Evolutionary conservation across 2,113 vertebrate genomes (phyloP).

Genomic region (Triplophysa siluroides): DNA sequence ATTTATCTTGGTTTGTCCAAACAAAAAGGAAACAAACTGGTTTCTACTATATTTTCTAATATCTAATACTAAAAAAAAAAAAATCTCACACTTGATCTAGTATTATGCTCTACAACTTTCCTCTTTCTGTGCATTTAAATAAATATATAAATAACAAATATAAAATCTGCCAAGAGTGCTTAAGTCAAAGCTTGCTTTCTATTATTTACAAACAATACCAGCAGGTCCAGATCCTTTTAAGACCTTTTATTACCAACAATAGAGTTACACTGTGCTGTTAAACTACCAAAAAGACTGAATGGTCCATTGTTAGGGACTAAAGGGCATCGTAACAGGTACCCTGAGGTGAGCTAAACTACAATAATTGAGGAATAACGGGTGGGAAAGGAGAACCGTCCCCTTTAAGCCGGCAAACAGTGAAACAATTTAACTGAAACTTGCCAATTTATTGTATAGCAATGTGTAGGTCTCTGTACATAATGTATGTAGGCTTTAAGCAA

Average conservation of each 20-base stretch:
- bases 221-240: conserved; percentile 16
- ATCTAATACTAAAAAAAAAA: not conserved
- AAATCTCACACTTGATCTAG: not conserved
- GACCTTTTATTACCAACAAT: conserved; percentile 7
- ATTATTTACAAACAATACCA: not conserved
- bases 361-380: not conserved
- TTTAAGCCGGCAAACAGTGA: too few species aligned
- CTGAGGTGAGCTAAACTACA: not conserved
- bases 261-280: not conserved
- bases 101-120: not conserved
- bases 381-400: not conserved
- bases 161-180: too few species aligned
- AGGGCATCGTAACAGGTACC: conserved; percentile 16
- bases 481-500: too few species aligned
- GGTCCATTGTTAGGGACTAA: conserved; percentile 10
- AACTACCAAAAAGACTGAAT: conserved; percentile 23
- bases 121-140: not conserved
- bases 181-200: too few species aligned
- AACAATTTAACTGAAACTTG: too few species aligned
- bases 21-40: too few species aligned
- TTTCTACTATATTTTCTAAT: not conserved
- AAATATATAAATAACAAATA: not conserved
- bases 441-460: too few species aligned
- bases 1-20: too few species aligned
- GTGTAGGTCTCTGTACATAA: too few species aligned